These are phyloP conservation scores for Agonopterix alstromeriana DNA, from an alignment of 2,888 invertebrate species.

Conservation along the genomic window DNA sequence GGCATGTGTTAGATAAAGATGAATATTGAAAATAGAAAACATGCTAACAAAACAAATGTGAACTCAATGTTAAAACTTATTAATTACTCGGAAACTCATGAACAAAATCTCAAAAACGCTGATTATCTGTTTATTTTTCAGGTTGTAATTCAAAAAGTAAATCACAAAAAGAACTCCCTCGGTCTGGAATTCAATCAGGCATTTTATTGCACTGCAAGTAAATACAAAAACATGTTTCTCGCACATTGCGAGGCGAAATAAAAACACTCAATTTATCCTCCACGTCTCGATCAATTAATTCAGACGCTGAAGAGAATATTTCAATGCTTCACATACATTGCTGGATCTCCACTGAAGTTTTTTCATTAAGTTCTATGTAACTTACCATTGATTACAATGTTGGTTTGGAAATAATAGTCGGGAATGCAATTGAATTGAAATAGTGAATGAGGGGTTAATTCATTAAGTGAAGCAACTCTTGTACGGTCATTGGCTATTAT, in stretches of 20 bases:
- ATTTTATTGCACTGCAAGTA: constrained; percentile 31
- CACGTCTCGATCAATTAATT: constrained; percentile 28
- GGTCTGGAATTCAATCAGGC: constrained; percentile 24
- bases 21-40: no score
- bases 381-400: no score
- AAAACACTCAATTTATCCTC: constrained; percentile 32
- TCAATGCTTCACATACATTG: background rate
- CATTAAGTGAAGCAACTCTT: no score
- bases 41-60: no score
- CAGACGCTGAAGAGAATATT: constrained; percentile 8
- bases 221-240: constrained; percentile 32
- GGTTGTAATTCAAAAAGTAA: constrained; percentile 1
- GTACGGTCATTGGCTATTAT: no score
- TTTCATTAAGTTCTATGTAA: no score
- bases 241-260: constrained; percentile 24
- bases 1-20: no score
- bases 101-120: background rate
- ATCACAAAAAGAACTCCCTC: background rate
- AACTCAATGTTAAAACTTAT: no score
- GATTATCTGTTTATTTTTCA: background rate
- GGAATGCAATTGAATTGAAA: no score
- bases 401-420: no score
- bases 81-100: no score
- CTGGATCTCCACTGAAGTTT: background rate
- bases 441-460: no score